These are phyloP conservation scores for Stichodactyla mertensii DNA, from an alignment of 64 coral and sea anemone species.

Conservation along the genomic window DNA sequence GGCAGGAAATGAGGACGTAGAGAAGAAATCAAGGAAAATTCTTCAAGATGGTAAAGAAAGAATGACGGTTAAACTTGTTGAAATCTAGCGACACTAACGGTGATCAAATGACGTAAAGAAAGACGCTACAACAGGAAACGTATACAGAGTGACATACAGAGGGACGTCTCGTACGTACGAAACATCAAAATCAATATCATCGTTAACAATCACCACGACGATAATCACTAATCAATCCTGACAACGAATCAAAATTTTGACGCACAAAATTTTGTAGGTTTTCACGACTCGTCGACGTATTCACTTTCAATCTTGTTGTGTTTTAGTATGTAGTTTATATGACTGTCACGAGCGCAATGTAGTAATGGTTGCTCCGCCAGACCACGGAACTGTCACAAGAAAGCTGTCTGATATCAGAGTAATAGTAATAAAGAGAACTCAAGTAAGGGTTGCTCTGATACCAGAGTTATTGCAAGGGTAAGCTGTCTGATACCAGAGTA, in stretches of 20 bases:
- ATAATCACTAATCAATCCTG: too few relatives aligned
- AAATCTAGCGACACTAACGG: not conserved
- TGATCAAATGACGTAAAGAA: not conserved
- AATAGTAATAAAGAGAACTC: not conserved
- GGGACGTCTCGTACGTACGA: not conserved
- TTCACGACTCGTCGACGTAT: too few relatives aligned
- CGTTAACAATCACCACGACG: too few relatives aligned
- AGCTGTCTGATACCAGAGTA: not conserved
- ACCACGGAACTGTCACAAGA: not conserved
- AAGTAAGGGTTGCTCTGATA: not conserved
- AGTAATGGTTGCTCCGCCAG: too few relatives aligned
- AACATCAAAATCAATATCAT: not conserved
- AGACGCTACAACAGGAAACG: not conserved
- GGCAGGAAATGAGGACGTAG: not conserved
- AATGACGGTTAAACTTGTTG: not conserved
- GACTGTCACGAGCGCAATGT: too few relatives aligned
- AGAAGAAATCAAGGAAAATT: too few relatives aligned
- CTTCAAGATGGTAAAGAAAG: too few relatives aligned
- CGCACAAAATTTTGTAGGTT: too few relatives aligned
- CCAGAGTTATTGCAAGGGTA: not conserved
- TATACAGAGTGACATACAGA: not conserved
- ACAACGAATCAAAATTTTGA: too few relatives aligned
- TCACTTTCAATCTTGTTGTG: too few relatives aligned
- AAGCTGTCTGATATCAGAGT: not conserved
- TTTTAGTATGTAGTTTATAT: too few relatives aligned